phyloP scores from a whole-genome alignment of 2,888 invertebrate genomes.

The Steromphala cineraria region DNA sequence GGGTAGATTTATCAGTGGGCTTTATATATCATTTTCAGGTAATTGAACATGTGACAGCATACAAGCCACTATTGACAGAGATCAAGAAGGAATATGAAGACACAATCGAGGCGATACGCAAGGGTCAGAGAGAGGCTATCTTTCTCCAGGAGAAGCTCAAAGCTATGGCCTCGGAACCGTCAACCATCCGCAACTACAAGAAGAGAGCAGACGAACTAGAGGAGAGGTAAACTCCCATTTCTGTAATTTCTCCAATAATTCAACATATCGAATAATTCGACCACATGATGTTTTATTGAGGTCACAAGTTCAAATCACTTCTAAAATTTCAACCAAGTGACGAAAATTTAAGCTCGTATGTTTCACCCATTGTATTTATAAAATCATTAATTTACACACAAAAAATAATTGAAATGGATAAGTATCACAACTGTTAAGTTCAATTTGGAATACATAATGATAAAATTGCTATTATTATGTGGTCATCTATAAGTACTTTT shows the following conservation, averaged over 20 bases:
- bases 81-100: constrained; percentile 74
- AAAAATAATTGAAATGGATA: too few relatives aligned
- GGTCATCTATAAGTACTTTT: too few relatives aligned
- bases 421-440: too few relatives aligned
- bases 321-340: too few relatives aligned
- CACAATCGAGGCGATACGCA: constrained; percentile 70
- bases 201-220: constrained; percentile 71
- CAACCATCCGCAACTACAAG: constrained; percentile 71
- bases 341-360: too few relatives aligned
- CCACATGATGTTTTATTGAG: too few relatives aligned
- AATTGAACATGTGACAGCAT: constrained; percentile 71
- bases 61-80: constrained; percentile 69
- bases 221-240: constrained; percentile 57
- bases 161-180: constrained; percentile 72
- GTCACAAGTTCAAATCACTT: too few relatives aligned
- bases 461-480: not conserved
- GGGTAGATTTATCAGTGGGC: too few relatives aligned
- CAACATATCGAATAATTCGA: too few relatives aligned
- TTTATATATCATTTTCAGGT: constrained; percentile 53
- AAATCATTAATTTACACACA: too few relatives aligned
- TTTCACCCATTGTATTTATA: too few relatives aligned
- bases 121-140: constrained; percentile 68
- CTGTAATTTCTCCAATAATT: too few relatives aligned
- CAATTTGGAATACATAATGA: not conserved
- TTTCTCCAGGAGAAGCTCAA: constrained; percentile 71